Evolutionary conservation across 2,797 vertebrate genomes (phyloP).

Genomic region (Melanotaenia parkinsoni): DNA sequence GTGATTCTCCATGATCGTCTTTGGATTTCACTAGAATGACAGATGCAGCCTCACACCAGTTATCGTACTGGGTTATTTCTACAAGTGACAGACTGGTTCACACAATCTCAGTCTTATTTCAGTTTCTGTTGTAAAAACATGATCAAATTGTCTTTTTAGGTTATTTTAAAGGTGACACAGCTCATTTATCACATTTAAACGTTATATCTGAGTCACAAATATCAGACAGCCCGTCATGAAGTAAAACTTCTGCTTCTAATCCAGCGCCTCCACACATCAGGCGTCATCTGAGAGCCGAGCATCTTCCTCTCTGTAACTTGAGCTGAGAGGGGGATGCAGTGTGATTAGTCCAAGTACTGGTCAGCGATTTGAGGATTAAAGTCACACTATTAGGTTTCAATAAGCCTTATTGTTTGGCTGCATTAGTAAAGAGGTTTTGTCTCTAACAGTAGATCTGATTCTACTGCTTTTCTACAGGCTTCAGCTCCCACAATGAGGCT

Average conservation of each 20-base stretch:
- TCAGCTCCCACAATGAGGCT: not conserved
- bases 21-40: conserved; percentile 9
- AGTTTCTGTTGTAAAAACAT: not conserved
- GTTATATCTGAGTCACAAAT: not conserved
- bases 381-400: conserved; percentile 62
- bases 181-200: not conserved
- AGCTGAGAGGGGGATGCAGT: conserved; percentile 35
- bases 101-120: not conserved
- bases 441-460: conserved; percentile 25
- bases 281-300: conserved; percentile 33
- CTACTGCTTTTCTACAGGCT: conserved; percentile 15
- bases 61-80: not conserved
- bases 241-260: not conserved
- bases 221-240: conserved; percentile 9
- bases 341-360: conserved; percentile 44
- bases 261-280: not conserved
- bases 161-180: not conserved
- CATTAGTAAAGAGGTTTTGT: conserved; percentile 37
- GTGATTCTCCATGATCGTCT: not conserved
- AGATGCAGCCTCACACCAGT: conserved; percentile 4
- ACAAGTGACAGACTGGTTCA: not conserved
- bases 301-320: conserved; percentile 34
- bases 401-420: conserved; percentile 53
- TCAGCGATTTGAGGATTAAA: conserved; percentile 60
- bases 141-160: not conserved